Conservation (phyloP, 2,797 vertebrate species). For the Falco rusticolus region DNA sequence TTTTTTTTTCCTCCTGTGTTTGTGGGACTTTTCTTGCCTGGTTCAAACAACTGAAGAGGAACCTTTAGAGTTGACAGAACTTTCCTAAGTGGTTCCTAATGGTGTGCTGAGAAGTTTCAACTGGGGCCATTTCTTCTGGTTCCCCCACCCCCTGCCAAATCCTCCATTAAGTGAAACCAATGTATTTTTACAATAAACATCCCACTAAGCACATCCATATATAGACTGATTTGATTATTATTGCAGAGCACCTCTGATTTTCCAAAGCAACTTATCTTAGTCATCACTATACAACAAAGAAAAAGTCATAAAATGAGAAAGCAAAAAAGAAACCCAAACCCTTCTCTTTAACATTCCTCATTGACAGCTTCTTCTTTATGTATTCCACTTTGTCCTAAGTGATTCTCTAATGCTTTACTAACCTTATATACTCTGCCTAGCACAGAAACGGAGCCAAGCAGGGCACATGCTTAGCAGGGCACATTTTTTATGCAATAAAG, state of each 20-base stretch:
- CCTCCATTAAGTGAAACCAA: constrained; percentile 7
- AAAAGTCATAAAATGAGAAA: constrained; percentile 32
- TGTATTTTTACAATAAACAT: constrained; percentile 26
- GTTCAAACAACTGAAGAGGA: neutral
- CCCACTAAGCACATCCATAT: neutral
- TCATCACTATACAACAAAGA: neutral
- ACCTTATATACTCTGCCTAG: neutral
- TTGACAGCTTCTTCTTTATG: neutral
- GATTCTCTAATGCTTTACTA: constrained; percentile 1
- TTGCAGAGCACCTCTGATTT: constrained; percentile 28
- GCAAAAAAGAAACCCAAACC: constrained; percentile 37
- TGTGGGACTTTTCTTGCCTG: neutral
- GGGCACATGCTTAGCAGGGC: neutral
- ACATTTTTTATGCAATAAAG: neutral
- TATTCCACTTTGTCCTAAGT: neutral
- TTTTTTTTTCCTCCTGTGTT: neutral
- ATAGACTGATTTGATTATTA: constrained; percentile 36
- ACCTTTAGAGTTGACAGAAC: neutral
- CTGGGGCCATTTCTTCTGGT: neutral
- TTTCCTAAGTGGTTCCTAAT: neutral
- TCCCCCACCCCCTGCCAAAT: neutral
- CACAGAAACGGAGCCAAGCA: neutral
- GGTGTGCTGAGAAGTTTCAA: neutral
- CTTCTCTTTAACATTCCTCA: constrained; percentile 13
- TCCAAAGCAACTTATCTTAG: constrained; percentile 39